Evolutionary conservation across 2,888 invertebrate genomes (phyloP).

Genomic region (Coecobrya sp.): DNA sequence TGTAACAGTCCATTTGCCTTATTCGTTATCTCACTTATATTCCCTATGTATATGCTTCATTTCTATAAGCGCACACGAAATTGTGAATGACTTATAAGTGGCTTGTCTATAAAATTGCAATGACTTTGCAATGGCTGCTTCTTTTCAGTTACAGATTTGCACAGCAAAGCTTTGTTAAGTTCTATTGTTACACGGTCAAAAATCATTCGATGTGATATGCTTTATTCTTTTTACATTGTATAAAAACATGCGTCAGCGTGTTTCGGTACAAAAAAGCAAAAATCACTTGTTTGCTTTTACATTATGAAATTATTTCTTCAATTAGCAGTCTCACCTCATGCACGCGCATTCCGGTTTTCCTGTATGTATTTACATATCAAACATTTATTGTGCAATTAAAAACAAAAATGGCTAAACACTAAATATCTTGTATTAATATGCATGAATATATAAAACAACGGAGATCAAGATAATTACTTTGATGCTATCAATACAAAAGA

Average conservation of each 20-base stretch:
- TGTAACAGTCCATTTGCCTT: not conserved
- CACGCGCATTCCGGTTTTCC: slow-evolving; percentile 35
- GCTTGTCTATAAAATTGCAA: too few relatives aligned
- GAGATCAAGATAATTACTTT: slow-evolving; percentile 2
- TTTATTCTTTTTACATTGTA: too few relatives aligned
- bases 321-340: not conserved
- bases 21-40: too few relatives aligned
- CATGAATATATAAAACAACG: slow-evolving; percentile 4
- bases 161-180: too few relatives aligned
- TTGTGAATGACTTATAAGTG: too few relatives aligned
- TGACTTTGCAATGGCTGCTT: too few relatives aligned
- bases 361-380: not conserved
- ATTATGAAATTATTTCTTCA: not conserved
- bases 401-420: not conserved
- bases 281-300: not conserved
- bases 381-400: not conserved
- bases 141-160: too few relatives aligned
- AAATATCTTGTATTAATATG: not conserved
- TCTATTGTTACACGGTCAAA: too few relatives aligned
- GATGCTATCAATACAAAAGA: slow-evolving; percentile 8
- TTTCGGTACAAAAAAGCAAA: too few relatives aligned
- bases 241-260: too few relatives aligned
- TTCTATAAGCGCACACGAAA: too few relatives aligned
- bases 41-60: not conserved
- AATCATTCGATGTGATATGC: too few relatives aligned